Base-by-base conservation (phyloP, 2,888 invertebrate genomes). In the Plebejus anna region DNA sequence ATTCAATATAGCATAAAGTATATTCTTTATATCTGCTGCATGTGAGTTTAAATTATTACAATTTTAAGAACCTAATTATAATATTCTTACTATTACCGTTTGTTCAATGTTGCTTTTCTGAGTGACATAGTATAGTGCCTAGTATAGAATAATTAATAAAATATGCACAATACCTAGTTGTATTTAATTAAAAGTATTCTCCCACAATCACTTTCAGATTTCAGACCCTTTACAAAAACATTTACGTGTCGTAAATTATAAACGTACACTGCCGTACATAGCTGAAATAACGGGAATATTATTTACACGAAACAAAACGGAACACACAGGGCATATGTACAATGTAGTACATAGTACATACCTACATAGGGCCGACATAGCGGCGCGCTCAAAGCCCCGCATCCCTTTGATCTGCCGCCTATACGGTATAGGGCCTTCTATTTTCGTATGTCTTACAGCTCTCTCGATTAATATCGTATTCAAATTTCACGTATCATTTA, bases 381-480 rank as follows among this genome's bases (percentile, higher is more conserved):
- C 86, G 87, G 86, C 83, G 79, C 80, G 84, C 85, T 88, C 89
- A 90, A 90, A 90, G 89, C 86, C 84, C 80, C 79, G 78, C 79
- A 81, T 82, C 88, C 89, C 90, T 90, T 90, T 90, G 90, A 90
- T 89, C 86, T 89, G 81, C 82, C 82, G 79, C 81, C 82, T 82
- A 82, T 83, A 85, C 82, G 80, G 81, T 81, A 81, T 81, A 84
- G 81, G 84, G 88, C 89, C 86, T 88, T 89, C 88, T 90, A 89
- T 89, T 90, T 89, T 82, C 86, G 87, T 87, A 83, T 82, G 82
- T 89, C 88, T 89, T 88, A 84, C 84, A 82, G 78, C 61, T 77
- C 70, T 79, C 61, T 78, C 75, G 77, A 77, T 78, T 77, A 75
- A 77, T 79, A 76, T 77, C 76, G 77, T 76, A 78, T 79, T 77